Conservation (phyloP, 2,113 vertebrate species). For the Triplophysa dalaica region DNA sequence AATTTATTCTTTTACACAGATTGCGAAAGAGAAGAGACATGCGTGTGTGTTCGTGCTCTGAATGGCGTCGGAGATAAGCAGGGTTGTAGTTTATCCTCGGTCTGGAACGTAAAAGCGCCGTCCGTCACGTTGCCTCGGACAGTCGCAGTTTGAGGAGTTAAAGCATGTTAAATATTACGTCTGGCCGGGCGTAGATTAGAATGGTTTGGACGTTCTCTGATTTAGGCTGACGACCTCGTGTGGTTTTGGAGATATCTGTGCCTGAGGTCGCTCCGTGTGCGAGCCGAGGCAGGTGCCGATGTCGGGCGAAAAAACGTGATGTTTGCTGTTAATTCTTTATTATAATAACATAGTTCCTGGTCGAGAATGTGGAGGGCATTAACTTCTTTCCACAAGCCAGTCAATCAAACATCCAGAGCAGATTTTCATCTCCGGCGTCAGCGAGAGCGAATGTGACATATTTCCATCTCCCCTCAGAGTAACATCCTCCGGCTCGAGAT, state of each 20-base stretch:
- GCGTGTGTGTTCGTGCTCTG: neutral
- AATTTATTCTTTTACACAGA: constrained; percentile 21
- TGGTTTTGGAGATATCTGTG: neutral
- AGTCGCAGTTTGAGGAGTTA: constrained; percentile 7
- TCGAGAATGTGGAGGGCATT: constrained; percentile 50
- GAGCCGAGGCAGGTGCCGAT: constrained; percentile 7
- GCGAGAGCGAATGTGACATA: constrained; percentile 42
- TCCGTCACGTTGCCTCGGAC: constrained; percentile 45
- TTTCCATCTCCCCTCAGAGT: constrained; percentile 40
- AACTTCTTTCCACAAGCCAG: constrained; percentile 43
- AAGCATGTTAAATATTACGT: constrained; percentile 10
- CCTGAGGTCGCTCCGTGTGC: neutral
- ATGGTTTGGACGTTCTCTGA: constrained; percentile 34
- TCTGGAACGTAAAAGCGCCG: constrained; percentile 31
- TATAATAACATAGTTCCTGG: constrained; percentile 45
- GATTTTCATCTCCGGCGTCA: constrained; percentile 25
- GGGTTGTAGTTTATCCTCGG: constrained; percentile 31
- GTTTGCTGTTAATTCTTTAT: constrained; percentile 45
- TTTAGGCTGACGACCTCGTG: constrained; percentile 24
- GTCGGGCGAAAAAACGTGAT: constrained; percentile 11
- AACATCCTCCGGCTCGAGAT: constrained; percentile 28
- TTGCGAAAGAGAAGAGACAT: constrained; percentile 28
- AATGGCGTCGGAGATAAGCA: constrained; percentile 17
- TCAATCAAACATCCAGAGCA: constrained; percentile 45
- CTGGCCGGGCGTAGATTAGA: neutral